A percentile compares a stretch with the other conserved stretches of the same genome.
phyloP scores from a whole-genome alignment of 1,140 invertebrate genomes.

The Bombus affinis region DNA sequence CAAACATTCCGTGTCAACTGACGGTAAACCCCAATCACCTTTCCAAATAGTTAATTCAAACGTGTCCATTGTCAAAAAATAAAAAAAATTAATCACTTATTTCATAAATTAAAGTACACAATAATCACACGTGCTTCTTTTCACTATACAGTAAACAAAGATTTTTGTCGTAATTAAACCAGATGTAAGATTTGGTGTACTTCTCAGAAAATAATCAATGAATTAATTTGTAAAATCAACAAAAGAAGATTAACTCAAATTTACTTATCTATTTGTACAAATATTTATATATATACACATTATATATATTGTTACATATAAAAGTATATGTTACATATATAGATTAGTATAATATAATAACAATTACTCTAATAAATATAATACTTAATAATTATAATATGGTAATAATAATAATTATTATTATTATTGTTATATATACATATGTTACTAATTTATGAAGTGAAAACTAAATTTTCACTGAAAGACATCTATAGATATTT shows the following conservation, averaged over 20 bases:
- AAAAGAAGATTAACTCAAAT: not conserved
- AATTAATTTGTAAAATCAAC: not conserved
- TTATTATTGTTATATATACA: not conserved
- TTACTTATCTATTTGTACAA: not conserved
- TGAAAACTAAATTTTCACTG: not conserved
- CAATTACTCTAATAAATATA: too few relatives aligned
- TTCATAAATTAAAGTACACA: not conserved
- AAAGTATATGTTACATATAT: too few relatives aligned
- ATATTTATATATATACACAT: not conserved
- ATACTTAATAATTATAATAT: too few relatives aligned
- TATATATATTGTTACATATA: not conserved
- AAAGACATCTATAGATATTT: too few relatives aligned
- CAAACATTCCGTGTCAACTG: conserved; percentile 90
- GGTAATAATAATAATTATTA: too few relatives aligned
- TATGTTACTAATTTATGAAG: not conserved
- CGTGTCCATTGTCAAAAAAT: conserved; percentile 34
- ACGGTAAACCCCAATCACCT: conserved; percentile 92
- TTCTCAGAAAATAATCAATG: not conserved
- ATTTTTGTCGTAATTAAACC: conserved; percentile 1
- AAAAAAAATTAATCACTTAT: not conserved
- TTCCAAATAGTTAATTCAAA: conserved; percentile 88
- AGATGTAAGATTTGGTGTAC: not conserved
- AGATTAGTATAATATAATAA: too few relatives aligned
- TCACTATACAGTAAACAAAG: conserved; percentile 9
- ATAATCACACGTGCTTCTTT: not conserved